These are phyloP conservation scores for Accipiter cooperii DNA, from an alignment of 2,113 vertebrate species.

Conservation along the genomic window DNA sequence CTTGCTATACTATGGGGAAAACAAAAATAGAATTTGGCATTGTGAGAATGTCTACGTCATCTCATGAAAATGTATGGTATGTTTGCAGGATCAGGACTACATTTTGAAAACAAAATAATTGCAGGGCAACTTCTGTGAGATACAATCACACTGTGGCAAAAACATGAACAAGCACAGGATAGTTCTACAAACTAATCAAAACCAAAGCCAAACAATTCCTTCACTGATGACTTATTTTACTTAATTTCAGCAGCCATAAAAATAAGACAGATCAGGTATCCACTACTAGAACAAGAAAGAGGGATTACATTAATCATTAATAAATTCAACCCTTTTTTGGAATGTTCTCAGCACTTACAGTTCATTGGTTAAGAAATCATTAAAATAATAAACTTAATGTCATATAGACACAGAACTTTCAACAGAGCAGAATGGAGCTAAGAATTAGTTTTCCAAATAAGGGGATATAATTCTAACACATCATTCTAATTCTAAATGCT, in stretches of 20 bases:
- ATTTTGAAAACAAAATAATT: not conserved
- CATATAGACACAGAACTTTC: not conserved
- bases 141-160: not conserved
- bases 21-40: not conserved
- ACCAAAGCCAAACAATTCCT: not conserved
- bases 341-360: not conserved
- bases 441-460: not conserved
- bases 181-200: not conserved
- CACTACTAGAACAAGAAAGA: not conserved
- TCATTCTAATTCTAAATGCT: not conserved
- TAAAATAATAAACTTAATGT: not conserved
- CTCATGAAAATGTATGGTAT: not conserved
- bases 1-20: not conserved
- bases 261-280: not conserved
- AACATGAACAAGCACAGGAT: not conserved
- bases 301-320: not conserved
- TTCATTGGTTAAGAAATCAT: not conserved
- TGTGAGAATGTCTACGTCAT: not conserved
- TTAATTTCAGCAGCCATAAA: not conserved
- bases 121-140: not conserved
- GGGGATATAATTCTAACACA: not conserved
- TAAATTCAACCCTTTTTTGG: not conserved
- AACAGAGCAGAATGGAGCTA: not conserved
- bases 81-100: not conserved
- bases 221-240: not conserved